Conservation (phyloP, 1,140 invertebrate genomes). For the Rhyzopertha dominica region DNA sequence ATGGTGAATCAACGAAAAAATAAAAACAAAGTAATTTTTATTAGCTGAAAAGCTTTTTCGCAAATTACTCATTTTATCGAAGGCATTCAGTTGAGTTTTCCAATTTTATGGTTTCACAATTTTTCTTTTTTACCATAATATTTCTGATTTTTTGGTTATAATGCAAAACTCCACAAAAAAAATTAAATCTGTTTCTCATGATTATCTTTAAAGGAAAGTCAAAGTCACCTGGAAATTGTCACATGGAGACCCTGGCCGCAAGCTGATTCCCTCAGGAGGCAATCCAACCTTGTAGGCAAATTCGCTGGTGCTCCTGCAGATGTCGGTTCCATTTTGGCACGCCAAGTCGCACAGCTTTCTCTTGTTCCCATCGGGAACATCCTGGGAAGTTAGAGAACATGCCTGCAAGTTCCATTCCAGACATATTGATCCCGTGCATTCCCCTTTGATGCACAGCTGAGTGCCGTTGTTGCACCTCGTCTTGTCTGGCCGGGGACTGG, state of each 20-base stretch:
- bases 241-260: slow-evolving; percentile 92
- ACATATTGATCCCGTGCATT: slow-evolving; percentile 94
- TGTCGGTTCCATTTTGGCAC: slow-evolving; percentile 82
- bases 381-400: slow-evolving; percentile 89
- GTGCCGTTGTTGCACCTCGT: slow-evolving; percentile 81
- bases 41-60: too few relatives aligned
- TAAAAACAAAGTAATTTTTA: too few relatives aligned
- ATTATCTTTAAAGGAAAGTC: slow-evolving; percentile 11
- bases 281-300: slow-evolving; percentile 70
- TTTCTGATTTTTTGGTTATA: too few relatives aligned
- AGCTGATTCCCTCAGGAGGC: slow-evolving; percentile 78
- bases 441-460: slow-evolving; percentile 87
- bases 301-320: slow-evolving; percentile 83
- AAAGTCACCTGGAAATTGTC: slow-evolving; percentile 95
- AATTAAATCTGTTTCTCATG: too few relatives aligned
- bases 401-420: slow-evolving; percentile 90
- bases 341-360: slow-evolving; percentile 91
- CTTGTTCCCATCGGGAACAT: slow-evolving; percentile 72
- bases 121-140: too few relatives aligned
- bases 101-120: too few relatives aligned
- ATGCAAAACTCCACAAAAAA: too few relatives aligned
- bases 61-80: too few relatives aligned
- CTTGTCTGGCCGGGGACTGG: slow-evolving; percentile 70
- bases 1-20: too few relatives aligned
- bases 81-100: too few relatives aligned